phyloP scores from a whole-genome alignment of 2,113 vertebrate genomes.

The Uria aalge region DNA sequence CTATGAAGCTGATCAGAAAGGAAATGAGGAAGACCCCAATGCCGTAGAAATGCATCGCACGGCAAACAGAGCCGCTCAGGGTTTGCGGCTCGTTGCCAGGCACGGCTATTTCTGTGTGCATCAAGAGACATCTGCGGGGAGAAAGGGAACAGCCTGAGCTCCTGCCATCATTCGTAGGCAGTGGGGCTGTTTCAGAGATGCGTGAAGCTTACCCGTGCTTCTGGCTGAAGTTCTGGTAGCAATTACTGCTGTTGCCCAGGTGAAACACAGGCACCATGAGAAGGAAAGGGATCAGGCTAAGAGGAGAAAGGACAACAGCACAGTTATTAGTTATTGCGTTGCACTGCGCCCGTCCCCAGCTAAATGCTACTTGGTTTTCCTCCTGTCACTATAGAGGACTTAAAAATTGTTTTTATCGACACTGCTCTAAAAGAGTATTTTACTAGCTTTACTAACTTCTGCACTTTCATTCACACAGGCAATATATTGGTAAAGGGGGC shows the following conservation, averaged over 20 bases:
- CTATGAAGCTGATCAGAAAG: constrained; percentile 80
- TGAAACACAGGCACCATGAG: constrained; percentile 84
- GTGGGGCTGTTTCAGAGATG: background rate
- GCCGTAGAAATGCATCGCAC: constrained; percentile 72
- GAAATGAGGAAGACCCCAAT: constrained; percentile 77
- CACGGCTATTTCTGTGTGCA: constrained; percentile 74
- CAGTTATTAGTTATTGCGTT: background rate
- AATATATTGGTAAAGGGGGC: background rate
- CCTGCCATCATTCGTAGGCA: background rate
- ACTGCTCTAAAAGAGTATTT: background rate
- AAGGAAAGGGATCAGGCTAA: constrained; percentile 81
- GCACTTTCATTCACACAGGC: background rate
- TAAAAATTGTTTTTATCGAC: background rate
- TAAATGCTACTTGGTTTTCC: background rate
- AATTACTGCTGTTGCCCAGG: constrained; percentile 75
- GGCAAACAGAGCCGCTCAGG: constrained; percentile 62
- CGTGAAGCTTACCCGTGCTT: constrained; percentile 78
- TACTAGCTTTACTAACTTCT: background rate
- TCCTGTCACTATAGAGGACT: background rate
- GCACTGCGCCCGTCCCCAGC: background rate
- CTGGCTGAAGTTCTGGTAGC: constrained; percentile 83
- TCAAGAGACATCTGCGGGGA: constrained; percentile 81
- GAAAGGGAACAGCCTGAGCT: background rate
- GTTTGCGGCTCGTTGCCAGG: background rate
- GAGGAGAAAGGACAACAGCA: background rate